phyloP scores from a whole-genome alignment of 1,140 invertebrate genomes.

The Pectinophora gossypiella region DNA sequence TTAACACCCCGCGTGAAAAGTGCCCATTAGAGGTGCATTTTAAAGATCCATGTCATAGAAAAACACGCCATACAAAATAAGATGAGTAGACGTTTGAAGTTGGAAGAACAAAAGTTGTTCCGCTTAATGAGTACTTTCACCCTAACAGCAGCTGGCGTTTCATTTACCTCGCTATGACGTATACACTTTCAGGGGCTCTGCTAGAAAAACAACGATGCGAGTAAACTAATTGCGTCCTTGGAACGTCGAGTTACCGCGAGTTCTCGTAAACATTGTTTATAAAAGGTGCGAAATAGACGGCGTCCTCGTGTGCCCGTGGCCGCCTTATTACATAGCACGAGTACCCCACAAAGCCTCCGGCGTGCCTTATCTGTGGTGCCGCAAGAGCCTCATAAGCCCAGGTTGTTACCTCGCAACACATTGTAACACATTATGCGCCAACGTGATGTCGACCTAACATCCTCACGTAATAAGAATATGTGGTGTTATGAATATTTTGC shows the following conservation, averaged over 20 bases:
- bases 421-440: conserved; percentile 62
- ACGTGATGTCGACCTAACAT: conserved; percentile 41
- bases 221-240: background rate
- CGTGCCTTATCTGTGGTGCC: conserved; percentile 63
- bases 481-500: conserved; percentile 53
- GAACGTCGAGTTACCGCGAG: background rate
- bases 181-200: background rate
- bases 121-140: conserved; percentile 1
- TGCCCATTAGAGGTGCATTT: no score
- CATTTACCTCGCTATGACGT: background rate
- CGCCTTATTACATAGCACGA: conserved; percentile 52
- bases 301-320: conserved; percentile 31
- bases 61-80: no score
- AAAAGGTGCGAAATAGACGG: conserved; percentile 46
- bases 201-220: conserved; percentile 10
- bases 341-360: conserved; percentile 48
- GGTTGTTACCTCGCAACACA: conserved; percentile 64
- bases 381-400: conserved; percentile 56
- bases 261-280: conserved; percentile 33
- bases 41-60: no score
- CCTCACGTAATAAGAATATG: conserved; percentile 54
- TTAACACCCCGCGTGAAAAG: no score
- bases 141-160: conserved; percentile 1
- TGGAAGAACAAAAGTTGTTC: background rate
- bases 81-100: background rate